Evolutionary conservation across 23 tunicate genomes (phyloP).

Genomic region (Trididemnum clinides): DNA sequence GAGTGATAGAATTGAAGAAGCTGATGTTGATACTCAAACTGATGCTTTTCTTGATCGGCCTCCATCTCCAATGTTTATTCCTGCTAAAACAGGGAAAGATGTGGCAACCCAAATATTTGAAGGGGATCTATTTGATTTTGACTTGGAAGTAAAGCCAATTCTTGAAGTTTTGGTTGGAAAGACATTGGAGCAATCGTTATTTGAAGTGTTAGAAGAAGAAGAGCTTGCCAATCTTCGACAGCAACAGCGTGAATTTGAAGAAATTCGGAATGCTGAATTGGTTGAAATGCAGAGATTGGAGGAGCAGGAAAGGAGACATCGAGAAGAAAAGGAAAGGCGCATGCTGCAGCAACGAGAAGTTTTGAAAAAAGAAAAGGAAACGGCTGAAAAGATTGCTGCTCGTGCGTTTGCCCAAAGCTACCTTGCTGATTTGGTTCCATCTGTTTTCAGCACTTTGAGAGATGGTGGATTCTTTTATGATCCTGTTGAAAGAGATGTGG

Average conservation of each 20-base stretch:
- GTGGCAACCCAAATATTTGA: constrained; percentile 87
- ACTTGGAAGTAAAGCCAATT: constrained; percentile 96
- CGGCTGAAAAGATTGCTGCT: constrained; percentile 98
- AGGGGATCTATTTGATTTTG: constrained; percentile 91
- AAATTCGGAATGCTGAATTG: constrained; percentile 87
- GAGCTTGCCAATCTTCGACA: constrained; percentile 90
- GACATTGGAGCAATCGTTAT: constrained; percentile 87
- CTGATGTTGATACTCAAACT: constrained; percentile 94
- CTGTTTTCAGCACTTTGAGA: constrained; percentile 88
- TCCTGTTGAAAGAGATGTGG: constrained; percentile 93
- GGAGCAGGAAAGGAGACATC: constrained; percentile 93
- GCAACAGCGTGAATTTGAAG: constrained; percentile 94
- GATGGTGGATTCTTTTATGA: constrained; percentile 93
- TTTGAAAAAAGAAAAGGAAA: constrained; percentile 84
- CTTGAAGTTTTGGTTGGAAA: constrained; percentile 97
- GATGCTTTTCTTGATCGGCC: constrained; percentile 96
- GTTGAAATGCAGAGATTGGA: constrained; percentile 95
- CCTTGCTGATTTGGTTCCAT: constrained; percentile 88
- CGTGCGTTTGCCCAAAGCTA: constrained; percentile 97
- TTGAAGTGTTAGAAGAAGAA: constrained; percentile 96
- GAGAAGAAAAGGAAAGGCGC: constrained; percentile 91
- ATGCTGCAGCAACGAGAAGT: constrained; percentile 95
- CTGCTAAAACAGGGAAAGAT: constrained; percentile 94
- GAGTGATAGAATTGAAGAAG: constrained; percentile 92
- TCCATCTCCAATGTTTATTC: constrained; percentile 89